These are phyloP conservation scores for Calyptomena viridis DNA, from an alignment of 2,113 vertebrate species.

Conservation along the genomic window DNA sequence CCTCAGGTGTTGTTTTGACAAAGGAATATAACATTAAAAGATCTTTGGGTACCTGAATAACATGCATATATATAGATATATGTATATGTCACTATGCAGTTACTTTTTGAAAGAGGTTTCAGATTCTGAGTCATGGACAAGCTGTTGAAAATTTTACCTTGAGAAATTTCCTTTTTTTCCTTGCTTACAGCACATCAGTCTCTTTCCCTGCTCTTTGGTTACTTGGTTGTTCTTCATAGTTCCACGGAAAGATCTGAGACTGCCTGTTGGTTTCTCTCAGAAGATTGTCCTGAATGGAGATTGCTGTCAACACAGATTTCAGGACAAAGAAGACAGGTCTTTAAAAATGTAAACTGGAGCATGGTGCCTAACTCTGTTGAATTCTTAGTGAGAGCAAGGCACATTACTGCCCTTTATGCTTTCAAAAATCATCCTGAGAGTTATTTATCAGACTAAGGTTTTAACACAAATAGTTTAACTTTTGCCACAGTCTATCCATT, in stretches of 20 bases:
- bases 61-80: background rate
- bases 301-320: constrained; percentile 27
- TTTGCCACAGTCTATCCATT: background rate
- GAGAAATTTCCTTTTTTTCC: background rate
- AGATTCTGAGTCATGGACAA: background rate
- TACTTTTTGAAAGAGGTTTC: background rate
- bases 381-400: background rate
- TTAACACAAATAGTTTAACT: background rate
- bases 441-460: background rate
- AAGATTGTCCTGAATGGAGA: background rate
- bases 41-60: background rate
- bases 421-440: background rate
- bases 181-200: background rate
- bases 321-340: constrained; percentile 22
- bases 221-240: background rate
- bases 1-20: background rate
- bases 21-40: background rate
- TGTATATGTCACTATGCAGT: background rate
- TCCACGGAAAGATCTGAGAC: background rate
- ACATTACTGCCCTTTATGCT: background rate
- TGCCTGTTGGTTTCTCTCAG: background rate
- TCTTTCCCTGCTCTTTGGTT: background rate
- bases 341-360: background rate
- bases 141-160: background rate
- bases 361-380: background rate